These are phyloP conservation scores for Enteromius thamalakanensis DNA, from an alignment of 2,797 vertebrate species.

Conservation along the genomic window DNA sequence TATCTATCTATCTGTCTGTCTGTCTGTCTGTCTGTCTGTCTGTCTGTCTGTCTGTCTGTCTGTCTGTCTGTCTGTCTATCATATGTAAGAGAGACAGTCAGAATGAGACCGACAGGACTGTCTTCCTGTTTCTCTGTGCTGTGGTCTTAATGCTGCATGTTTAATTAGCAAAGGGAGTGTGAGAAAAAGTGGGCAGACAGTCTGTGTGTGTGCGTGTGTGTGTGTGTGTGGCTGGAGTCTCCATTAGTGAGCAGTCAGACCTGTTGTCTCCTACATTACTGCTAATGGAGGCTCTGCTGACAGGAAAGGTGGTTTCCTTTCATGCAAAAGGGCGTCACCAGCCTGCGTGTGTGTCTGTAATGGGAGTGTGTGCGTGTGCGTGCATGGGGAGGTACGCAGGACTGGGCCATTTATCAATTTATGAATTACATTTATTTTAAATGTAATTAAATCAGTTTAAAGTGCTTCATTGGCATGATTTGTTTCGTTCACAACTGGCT, in stretches of 20 bases:
- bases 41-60: too few relatives aligned
- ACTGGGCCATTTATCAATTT: conserved; percentile 17
- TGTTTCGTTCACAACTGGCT: conserved; percentile 1
- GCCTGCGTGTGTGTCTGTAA: conserved; percentile 28
- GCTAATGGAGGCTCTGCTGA: conserved; percentile 68
- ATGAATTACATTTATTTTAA: conserved; percentile 1
- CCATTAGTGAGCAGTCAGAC: conserved; percentile 67
- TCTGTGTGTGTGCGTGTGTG: conserved; percentile 28
- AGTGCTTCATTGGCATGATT: conserved; percentile 8
- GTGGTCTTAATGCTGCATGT: conserved; percentile 55
- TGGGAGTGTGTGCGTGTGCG: neutral
- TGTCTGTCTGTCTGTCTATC: neutral
- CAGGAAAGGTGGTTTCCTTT: conserved; percentile 67
- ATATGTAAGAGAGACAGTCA: neutral
- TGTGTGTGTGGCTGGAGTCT: conserved; percentile 57
- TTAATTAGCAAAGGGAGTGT: conserved; percentile 58
- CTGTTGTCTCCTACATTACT: conserved; percentile 66
- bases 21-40: neutral
- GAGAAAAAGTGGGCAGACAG: conserved; percentile 52
- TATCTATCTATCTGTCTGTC: neutral
- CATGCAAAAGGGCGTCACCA: conserved; percentile 56
- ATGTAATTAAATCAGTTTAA: conserved; percentile 11
- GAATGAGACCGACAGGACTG: conserved; percentile 11
- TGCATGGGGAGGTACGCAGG: conserved; percentile 14
- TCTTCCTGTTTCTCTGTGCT: conserved; percentile 40